phyloP scores from a whole-genome alignment of 1,140 invertebrate genomes.

The Macrocentrus cingulum region DNA sequence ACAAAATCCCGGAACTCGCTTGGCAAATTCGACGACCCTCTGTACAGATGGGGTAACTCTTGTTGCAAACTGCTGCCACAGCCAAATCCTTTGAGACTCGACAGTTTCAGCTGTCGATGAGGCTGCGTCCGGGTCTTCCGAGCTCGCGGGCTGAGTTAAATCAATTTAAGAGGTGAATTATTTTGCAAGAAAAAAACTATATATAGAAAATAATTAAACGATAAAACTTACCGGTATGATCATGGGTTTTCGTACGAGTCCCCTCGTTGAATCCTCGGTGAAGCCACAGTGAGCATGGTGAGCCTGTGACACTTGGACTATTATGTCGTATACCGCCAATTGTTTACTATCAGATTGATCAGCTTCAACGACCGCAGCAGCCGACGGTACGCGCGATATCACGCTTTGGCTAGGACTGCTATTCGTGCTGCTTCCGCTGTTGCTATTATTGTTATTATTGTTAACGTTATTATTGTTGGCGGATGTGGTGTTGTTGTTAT shows the following conservation, averaged over 20 bases:
- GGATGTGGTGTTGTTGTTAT: constrained; percentile 24
- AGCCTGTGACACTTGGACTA: constrained; percentile 85
- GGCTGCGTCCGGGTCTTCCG: constrained; percentile 62
- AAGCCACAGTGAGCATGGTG: constrained; percentile 88
- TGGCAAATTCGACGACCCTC: constrained; percentile 91
- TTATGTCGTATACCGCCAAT: constrained; percentile 80
- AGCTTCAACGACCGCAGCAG: constrained; percentile 51
- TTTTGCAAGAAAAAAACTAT: constrained; percentile 37
- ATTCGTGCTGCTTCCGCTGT: constrained; percentile 36
- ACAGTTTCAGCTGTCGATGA: constrained; percentile 68
- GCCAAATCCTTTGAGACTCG: constrained; percentile 70
- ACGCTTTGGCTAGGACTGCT: constrained; percentile 44
- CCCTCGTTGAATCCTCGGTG: constrained; percentile 81
- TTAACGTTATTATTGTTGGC: constrained; percentile 22
- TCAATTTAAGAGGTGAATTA: constrained; percentile 34
- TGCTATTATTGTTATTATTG: constrained; percentile 38
- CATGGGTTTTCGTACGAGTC: constrained; percentile 71
- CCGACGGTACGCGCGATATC: constrained; percentile 43
- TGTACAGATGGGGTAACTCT: constrained; percentile 85
- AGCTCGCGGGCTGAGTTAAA: constrained; percentile 54
- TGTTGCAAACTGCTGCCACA: constrained; percentile 77
- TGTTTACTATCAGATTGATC: constrained; percentile 62
- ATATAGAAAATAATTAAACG: neutral
- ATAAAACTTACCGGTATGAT: constrained; percentile 72
- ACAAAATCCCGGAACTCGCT: constrained; percentile 86